Percentiles rank a stretch among this genome's conserved stretches.
Evolutionary conservation across 2,888 invertebrate genomes (phyloP).

Genomic region (Strigamia crassipes): DNA sequence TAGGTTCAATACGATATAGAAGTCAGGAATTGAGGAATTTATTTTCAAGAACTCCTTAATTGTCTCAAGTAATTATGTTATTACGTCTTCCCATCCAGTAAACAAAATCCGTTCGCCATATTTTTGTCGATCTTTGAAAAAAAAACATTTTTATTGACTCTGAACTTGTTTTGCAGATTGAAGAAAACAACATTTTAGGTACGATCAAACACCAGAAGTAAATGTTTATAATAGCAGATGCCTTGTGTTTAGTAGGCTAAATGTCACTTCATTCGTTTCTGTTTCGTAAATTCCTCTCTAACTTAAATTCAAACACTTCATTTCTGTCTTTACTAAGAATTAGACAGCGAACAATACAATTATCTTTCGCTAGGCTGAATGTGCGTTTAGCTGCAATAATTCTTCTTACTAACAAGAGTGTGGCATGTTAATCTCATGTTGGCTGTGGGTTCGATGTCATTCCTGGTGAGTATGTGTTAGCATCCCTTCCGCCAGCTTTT

Average conservation of each 20-base stretch:
- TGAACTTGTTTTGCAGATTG: not conserved
- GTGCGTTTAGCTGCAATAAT: not conserved
- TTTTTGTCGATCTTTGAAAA: too few relatives aligned
- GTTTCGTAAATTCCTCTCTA: not conserved
- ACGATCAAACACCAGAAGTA: not conserved
- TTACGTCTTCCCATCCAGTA: too few relatives aligned
- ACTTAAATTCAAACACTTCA: too few relatives aligned
- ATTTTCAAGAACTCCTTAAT: too few relatives aligned
- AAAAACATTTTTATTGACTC: too few relatives aligned
- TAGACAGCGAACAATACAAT: not conserved
- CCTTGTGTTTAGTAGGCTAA: not conserved
- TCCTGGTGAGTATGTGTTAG: not conserved
- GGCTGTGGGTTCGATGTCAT: conserved; percentile 24
- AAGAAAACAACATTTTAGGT: not conserved
- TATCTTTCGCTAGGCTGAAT: not conserved
- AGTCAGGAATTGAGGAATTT: too few relatives aligned
- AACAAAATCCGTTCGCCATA: too few relatives aligned
- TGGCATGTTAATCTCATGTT: conserved; percentile 42
- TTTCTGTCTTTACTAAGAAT: too few relatives aligned
- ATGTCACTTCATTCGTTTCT: not conserved
- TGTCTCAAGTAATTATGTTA: too few relatives aligned
- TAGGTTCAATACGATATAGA: too few relatives aligned
- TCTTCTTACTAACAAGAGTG: conserved; percentile 7
- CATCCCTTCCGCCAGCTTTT: not conserved
- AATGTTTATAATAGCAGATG: not conserved